Evolutionary conservation across 2,888 invertebrate species (phyloP), one percentile per base, ranked within the genome.

Genomic region (Pediacus dermestoides): DNA sequence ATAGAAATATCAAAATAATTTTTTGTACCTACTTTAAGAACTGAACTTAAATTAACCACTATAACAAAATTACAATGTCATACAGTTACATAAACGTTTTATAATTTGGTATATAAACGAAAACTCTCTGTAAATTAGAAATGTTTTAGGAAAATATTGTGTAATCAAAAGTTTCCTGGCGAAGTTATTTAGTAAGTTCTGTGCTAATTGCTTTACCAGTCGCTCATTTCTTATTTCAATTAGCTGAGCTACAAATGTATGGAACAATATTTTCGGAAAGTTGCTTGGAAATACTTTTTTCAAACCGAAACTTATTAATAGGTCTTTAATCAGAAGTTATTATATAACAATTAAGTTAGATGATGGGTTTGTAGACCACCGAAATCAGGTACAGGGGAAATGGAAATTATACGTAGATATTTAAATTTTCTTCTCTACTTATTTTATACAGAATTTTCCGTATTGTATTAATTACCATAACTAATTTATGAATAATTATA

Each of bases 391-490:
- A 39, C 30, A 16, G 28, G 21, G 30, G 39, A 44, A 44, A 38
- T 40, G 38, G 35, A 50, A 48, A 50, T 48, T 48, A 50, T 44
- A 43, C 37, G 44, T 39, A 40, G 44, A 48, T 50, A 46, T 50
- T 55, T 50, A 51, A 53, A 55, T 52, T 55, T 49, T 46, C 48
- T 52, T 52, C 49, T 38, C 43, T 30, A 40, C 43, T 39, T 38
- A 50, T 48, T 51, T 42, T 39, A 44, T 43, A 42, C 40, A 31
- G 36, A 45, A 43, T 50, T 49, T 44, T 44, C 40, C 37, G 37
- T 42, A 38, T 50, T 47, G 51, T 49, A 55, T 57, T 52, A 55
- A 57, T 54, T 54, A 52, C 46, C 53, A 57, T 57, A 47, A 53
- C 50, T 55, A 50, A 53, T 55, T 54, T 48, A 48, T 44, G 55